phyloP scores from a whole-genome alignment of 2,888 invertebrate genomes.

The Lasiommata megera region DNA sequence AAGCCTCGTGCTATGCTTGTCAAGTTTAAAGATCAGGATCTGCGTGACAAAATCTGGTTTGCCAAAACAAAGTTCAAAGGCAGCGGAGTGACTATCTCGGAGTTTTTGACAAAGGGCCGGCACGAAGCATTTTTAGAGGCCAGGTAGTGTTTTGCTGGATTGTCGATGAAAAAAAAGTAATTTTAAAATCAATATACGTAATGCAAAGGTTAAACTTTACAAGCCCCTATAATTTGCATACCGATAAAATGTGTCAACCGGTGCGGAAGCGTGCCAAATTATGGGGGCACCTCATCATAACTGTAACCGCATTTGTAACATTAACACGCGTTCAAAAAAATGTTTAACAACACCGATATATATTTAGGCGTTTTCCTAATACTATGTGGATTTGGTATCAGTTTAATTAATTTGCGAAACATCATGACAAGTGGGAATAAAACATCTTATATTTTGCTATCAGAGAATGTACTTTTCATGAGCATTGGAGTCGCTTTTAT shows the following conservation, averaged over 20 bases:
- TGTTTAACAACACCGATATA: constrained; percentile 56
- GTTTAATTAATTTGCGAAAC: constrained; percentile 60
- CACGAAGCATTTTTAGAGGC: too few species aligned
- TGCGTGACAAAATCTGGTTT: too few species aligned
- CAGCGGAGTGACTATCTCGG: too few species aligned
- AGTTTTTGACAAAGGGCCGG: too few species aligned
- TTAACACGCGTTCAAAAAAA: constrained; percentile 38
- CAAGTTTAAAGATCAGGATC: too few species aligned
- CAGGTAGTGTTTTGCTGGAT: too few species aligned
- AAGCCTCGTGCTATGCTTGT: too few species aligned
- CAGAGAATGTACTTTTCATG: constrained; percentile 64
- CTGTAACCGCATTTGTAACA: constrained; percentile 37
- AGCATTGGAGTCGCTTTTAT: constrained; percentile 67
- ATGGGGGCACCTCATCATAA: constrained; percentile 50
- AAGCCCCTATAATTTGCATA: constrained; percentile 69
- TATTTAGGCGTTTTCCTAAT: constrained; percentile 64
- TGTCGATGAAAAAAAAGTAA: neutral
- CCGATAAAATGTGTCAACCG: constrained; percentile 44
- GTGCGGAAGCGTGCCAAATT: constrained; percentile 38
- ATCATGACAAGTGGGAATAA: constrained; percentile 47
- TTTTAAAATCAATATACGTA: neutral
- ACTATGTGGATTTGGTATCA: constrained; percentile 57
- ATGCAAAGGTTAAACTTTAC: constrained; percentile 26
- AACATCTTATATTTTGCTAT: constrained; percentile 57
- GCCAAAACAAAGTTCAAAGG: too few species aligned